Evolutionary conservation across 2,888 invertebrate species (phyloP).

Genomic region (Perithous albicinctus): DNA sequence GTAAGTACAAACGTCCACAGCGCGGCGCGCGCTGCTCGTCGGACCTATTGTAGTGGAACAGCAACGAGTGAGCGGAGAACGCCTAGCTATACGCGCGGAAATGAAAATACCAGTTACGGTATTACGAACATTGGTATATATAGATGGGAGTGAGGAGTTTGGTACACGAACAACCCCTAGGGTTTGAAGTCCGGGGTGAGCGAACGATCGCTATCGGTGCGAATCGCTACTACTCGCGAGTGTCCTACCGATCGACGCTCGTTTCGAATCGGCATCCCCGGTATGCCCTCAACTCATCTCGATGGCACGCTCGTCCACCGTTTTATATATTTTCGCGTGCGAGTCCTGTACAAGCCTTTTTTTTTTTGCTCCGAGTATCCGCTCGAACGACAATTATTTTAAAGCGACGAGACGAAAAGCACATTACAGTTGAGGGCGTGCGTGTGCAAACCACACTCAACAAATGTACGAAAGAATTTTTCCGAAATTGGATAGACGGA

Average conservation of each 20-base stretch:
- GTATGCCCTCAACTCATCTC: slow-evolving; percentile 46
- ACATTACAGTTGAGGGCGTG: slow-evolving; percentile 27
- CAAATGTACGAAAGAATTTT: slow-evolving; percentile 12
- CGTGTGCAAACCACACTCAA: slow-evolving; percentile 7
- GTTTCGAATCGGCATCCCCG: slow-evolving; percentile 47
- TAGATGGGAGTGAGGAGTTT: slow-evolving; percentile 17
- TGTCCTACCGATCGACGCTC: slow-evolving; percentile 29
- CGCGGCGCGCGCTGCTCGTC: slow-evolving; percentile 4
- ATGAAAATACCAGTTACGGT: slow-evolving; percentile 69
- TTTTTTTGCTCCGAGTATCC: slow-evolving; percentile 9
- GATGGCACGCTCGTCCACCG: slow-evolving; percentile 14
- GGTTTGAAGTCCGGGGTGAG: slow-evolving; percentile 36
- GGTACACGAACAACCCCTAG: slow-evolving; percentile 26
- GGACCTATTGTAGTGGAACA: slow-evolving; percentile 58
- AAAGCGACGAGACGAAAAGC: slow-evolving; percentile 50
- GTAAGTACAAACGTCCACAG: slow-evolving; percentile 38
- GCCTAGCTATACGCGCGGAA: slow-evolving; percentile 46
- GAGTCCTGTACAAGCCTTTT: slow-evolving; percentile 17
- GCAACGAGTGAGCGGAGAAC: slow-evolving; percentile 41
- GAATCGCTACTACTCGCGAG: slow-evolving; percentile 38
- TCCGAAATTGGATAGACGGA: background rate
- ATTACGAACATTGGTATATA: slow-evolving; percentile 51
- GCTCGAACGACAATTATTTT: slow-evolving; percentile 51
- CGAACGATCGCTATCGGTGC: slow-evolving; percentile 46
- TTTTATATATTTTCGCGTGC: slow-evolving; percentile 25